phyloP scores from a whole-genome alignment of 2,888 invertebrate genomes.

The Thereva unica region DNA sequence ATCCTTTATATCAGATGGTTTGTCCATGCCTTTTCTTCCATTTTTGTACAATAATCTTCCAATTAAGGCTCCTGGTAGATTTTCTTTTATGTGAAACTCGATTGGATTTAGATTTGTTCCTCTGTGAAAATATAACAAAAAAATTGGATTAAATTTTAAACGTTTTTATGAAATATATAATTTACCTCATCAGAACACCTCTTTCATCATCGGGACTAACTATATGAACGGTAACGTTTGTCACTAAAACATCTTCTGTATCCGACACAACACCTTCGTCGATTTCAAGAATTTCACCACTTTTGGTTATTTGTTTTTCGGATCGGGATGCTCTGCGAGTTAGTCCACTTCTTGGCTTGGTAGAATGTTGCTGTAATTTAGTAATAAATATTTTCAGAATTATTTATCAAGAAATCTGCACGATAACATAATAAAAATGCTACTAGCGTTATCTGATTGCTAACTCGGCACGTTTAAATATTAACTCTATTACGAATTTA shows the following conservation, averaged over 20 bases:
- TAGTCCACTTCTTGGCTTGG: constrained; percentile 47
- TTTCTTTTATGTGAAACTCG: constrained; percentile 77
- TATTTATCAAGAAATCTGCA: not conserved
- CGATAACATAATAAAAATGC: not conserved
- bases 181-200: constrained; percentile 67
- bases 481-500: too few species aligned
- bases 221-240: constrained; percentile 83
- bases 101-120: constrained; percentile 72
- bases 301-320: constrained; percentile 42
- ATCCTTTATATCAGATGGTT: constrained; percentile 37
- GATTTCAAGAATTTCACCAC: constrained; percentile 47
- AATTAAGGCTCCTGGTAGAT: constrained; percentile 71
- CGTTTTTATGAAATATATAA: not conserved
- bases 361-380: constrained; percentile 51
- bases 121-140: constrained; percentile 56
- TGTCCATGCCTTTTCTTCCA: constrained; percentile 50
- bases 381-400: not conserved
- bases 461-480: too few species aligned
- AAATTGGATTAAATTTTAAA: not conserved
- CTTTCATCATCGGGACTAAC: constrained; percentile 76
- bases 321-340: constrained; percentile 41
- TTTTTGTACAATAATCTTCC: constrained; percentile 70
- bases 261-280: constrained; percentile 53
- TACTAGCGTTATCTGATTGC: too few species aligned
- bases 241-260: constrained; percentile 70